Percentiles rank a stretch among this genome's conserved stretches.
phyloP scores from a whole-genome alignment of 2,888 invertebrate genomes.

The Steinernema carpocapsae region DNA sequence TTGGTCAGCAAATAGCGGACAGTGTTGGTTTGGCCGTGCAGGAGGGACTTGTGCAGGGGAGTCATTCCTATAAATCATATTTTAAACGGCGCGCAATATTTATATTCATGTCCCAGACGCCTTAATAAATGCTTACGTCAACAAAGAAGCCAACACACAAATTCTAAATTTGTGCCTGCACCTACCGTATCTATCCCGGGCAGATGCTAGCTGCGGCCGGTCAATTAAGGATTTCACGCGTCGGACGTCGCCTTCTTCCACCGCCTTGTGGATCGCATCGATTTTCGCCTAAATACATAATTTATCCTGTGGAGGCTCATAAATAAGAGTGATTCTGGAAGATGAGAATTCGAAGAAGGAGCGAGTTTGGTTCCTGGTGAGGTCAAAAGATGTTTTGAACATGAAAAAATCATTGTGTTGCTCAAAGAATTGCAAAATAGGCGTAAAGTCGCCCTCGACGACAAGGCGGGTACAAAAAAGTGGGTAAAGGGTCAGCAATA shows the following conservation, averaged over 20 bases:
- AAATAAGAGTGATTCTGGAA: no score
- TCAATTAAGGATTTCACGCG: slow-evolving; percentile 80
- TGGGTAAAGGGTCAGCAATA: no score
- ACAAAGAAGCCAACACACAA: not conserved
- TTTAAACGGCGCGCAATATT: no score
- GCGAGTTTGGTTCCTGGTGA: no score
- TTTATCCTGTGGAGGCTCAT: not conserved
- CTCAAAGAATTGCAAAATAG: no score
- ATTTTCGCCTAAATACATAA: slow-evolving; percentile 80
- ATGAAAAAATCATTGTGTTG: no score
- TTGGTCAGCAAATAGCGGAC: slow-evolving; percentile 75
- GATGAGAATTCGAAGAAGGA: no score
- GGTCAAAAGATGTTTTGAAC: no score
- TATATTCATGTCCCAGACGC: not conserved
- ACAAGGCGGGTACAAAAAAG: no score
- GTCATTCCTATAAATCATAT: slow-evolving; percentile 63
- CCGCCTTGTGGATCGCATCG: slow-evolving; percentile 83
- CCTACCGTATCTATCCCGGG: slow-evolving; percentile 77
- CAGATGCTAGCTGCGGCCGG: slow-evolving; percentile 79
- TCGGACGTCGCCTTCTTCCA: slow-evolving; percentile 82
- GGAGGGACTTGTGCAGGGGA: slow-evolving; percentile 66
- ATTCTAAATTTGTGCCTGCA: slow-evolving; percentile 66
- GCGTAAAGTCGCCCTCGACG: no score
- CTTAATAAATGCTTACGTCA: slow-evolving; percentile 34
- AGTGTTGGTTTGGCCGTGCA: slow-evolving; percentile 76